Evolutionary conservation across 2,888 invertebrate species (phyloP), one percentile per base, ranked within the genome.

Genomic region (Pandemis corylana): DNA sequence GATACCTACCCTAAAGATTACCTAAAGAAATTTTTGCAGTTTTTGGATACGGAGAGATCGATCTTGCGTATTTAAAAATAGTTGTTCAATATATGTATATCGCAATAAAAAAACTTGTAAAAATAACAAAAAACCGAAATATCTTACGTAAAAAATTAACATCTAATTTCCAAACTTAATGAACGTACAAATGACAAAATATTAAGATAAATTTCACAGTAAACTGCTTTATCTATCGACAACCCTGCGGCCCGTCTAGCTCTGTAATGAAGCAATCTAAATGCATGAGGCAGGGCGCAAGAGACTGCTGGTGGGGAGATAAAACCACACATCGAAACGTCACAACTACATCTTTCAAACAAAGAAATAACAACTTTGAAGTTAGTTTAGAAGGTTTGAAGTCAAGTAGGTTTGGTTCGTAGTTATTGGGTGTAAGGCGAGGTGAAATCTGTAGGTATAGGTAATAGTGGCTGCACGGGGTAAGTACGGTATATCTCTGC

Each of bases 251-350:
- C 82, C 84, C 86, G 92, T 93, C 93, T 93, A 92, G 90, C 90
- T 90, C 92, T 85, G 91, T 95, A 95, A 95, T 95, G 95, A 95
- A 95, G 95, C 94, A 95, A 95, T 95, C 94, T 95, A 95, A 95
- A 95, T 95, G 95, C 95, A 95, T 95, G 94, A 95, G 94, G 94
- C 92, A 94, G 94, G 94, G 94, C 93, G 92, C 90, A 93, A 91
- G 91, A 88, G 89, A 83, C 86, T 86, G 83, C 85, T 91, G 93
- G 93, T 89, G 94, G 94, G 94, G 93, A 89, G 85, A 88, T 77
- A 77, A 75, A 80, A 76, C 78, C 79, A 79, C 79, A 79, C 76
- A 78, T 77, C 78, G 76, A 80, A 89, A 83, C 51, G 83, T 72
- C 84, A 64, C 83, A 92, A 86, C 78, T 76, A 65, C 65, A 78